Evolutionary conservation across 2,797 vertebrate species (phyloP), one percentile per base, ranked within the genome.

Genomic region (Valencia hispanica): DNA sequence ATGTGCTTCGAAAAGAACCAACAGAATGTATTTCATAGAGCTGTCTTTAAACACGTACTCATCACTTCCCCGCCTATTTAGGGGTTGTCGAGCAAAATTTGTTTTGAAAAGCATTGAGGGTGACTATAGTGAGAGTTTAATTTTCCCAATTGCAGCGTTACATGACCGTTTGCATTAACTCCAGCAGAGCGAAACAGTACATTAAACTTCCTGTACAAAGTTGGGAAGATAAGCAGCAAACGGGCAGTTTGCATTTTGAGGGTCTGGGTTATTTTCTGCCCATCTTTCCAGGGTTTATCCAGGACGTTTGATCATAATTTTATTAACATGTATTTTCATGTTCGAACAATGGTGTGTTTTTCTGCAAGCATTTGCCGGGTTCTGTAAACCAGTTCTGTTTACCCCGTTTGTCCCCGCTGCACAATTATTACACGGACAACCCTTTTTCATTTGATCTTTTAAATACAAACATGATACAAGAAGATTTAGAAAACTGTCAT

Each of bases 401-500:
- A 14, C 39, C n/a, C n/a, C n/a, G 30, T 69, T 76, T 75, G 27
- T 80, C 8, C n/a, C 30, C 9, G 14, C 59, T 63, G 43, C 18
- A 14, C 27, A 15, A 43, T 25, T 4, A 18, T 22, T 45, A 75
- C 50, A 73, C 69, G 77, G 8, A 59, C 12, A 45, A 20, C 10
- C 30, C 1, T 39, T 18, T 32, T 15, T 61, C 12, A 68, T 63
- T 86, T 84, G 6, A 17, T 78, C 48, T 81, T 66, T 63, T 1
- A 53, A 74, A 82, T 70, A 10, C 32, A 73, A 82, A 75, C 75
- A 32, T 63, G 55, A 51, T 79, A 83, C 72, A 86, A 53, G 72
- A 73, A 43, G 25, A 72, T 50, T 65, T 65, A 78, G 57, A 72
- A 63, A 50, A 68, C 81, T 71, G 77, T 68, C 25, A 59, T 47